These are phyloP conservation scores for Syngnathus floridae DNA, from an alignment of 2,113 vertebrate species.

Conservation along the genomic window DNA sequence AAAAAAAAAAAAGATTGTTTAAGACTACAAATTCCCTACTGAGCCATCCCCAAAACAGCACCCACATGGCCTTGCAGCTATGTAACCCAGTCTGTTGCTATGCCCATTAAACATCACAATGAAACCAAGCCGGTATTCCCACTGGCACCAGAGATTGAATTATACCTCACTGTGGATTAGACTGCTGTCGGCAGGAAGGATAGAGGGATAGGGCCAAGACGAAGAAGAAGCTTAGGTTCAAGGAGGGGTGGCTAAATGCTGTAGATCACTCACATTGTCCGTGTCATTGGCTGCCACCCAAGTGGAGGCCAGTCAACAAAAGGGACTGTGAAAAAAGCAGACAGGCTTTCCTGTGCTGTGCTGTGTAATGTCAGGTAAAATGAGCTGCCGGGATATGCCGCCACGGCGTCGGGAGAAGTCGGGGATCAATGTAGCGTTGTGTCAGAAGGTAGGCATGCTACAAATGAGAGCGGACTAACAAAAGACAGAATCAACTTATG, in stretches of 20 bases:
- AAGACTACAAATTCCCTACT: conserved; percentile 22
- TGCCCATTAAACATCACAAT: conserved; percentile 61
- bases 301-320: conserved; percentile 45
- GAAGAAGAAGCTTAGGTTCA: conserved; percentile 25
- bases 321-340: conserved; percentile 25
- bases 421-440: conserved; percentile 30
- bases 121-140: conserved; percentile 54
- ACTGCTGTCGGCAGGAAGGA: conserved; percentile 34
- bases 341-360: conserved; percentile 25
- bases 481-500: background rate
- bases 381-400: conserved; percentile 30
- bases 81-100: conserved; percentile 39
- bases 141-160: conserved; percentile 48
- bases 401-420: conserved; percentile 19
- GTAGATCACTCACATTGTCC: conserved; percentile 39
- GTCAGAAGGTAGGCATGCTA: conserved; percentile 14
- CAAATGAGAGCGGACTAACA: conserved; percentile 26
- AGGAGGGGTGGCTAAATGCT: conserved; percentile 37
- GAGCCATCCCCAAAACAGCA: conserved; percentile 26
- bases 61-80: conserved; percentile 19
- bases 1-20: conserved; percentile 24
- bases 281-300: conserved; percentile 44
- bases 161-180: conserved; percentile 43
- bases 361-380: conserved; percentile 45
- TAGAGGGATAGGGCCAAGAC: conserved; percentile 5